A percentile compares a stretch with the other conserved stretches of the same genome.
Evolutionary conservation across 2,888 invertebrate species (phyloP).

Genomic region (Crioceris asparagi): DNA sequence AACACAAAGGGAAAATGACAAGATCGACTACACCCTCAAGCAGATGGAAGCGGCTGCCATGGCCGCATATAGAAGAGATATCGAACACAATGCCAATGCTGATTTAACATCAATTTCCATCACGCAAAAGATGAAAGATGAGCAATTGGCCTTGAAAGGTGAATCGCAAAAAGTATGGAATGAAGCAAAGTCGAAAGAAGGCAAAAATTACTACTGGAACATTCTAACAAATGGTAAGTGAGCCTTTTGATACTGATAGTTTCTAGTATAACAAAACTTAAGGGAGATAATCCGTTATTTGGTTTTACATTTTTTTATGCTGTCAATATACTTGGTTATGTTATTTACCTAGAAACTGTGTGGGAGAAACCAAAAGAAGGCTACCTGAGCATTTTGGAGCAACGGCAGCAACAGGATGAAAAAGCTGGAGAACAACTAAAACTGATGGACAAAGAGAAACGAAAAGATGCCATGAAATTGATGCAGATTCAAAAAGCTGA

Average conservation of each 20-base stretch:
- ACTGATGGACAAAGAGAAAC: slow-evolving; percentile 27
- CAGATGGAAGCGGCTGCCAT: slow-evolving; percentile 87
- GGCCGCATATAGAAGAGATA: slow-evolving; percentile 78
- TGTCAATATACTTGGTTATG: background rate
- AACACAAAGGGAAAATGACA: slow-evolving; percentile 64
- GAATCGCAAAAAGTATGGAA: slow-evolving; percentile 53
- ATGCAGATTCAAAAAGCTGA: slow-evolving; percentile 31
- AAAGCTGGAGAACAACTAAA: slow-evolving; percentile 39
- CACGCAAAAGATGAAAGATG: slow-evolving; percentile 29
- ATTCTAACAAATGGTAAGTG: slow-evolving; percentile 62
- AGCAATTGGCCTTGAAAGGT: slow-evolving; percentile 29
- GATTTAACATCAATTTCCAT: slow-evolving; percentile 49
- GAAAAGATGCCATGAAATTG: slow-evolving; percentile 21
- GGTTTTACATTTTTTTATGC: background rate
- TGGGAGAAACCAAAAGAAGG: slow-evolving; percentile 69
- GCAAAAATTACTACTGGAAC: slow-evolving; percentile 80
- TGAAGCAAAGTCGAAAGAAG: slow-evolving; percentile 66
- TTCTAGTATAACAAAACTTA: background rate
- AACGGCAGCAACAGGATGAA: slow-evolving; percentile 44
- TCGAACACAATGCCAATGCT: slow-evolving; percentile 49
- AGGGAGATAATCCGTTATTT: background rate
- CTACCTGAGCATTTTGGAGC: slow-evolving; percentile 55
- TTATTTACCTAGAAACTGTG: slow-evolving; percentile 50
- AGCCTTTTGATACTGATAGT: slow-evolving; percentile 8
- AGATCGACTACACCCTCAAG: slow-evolving; percentile 67